Percentiles rank a stretch among this genome's conserved stretches.
Conservation (phyloP, 92 coral and sea anemone species). For the Micromussa lordhowensis region DNA sequence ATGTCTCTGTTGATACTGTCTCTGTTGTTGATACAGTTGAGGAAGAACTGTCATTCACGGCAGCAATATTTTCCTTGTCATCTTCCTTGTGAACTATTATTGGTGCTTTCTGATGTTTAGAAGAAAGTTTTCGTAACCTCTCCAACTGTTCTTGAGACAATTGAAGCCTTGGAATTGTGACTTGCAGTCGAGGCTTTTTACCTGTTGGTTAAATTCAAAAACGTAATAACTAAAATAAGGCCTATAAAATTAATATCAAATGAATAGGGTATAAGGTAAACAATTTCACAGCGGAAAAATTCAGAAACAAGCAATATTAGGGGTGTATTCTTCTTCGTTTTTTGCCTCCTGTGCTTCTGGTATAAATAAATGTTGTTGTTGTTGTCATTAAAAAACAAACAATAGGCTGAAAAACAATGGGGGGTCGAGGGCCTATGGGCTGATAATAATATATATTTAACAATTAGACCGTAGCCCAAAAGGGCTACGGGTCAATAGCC, state of each 20-base stretch:
- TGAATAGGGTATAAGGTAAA: no score
- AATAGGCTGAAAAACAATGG: no score
- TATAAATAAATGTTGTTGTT: no score
- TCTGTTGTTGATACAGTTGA: not conserved
- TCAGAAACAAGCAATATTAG: no score
- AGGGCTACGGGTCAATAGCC: no score
- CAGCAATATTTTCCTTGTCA: not conserved
- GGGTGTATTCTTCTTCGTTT: no score
- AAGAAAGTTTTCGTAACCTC: not conserved
- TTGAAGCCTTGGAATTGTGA: not conserved
- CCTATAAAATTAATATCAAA: not conserved
- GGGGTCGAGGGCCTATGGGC: no score
- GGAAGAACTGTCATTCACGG: not conserved
- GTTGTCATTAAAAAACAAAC: no score
- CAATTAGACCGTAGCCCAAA: no score
- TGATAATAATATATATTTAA: no score
- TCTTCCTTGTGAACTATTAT: not conserved
- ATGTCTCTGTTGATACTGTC: not conserved
- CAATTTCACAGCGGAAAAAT: no score
- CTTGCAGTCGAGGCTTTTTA: conserved; percentile 11
- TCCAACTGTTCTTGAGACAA: conserved; percentile 5
- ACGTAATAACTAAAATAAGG: not conserved
- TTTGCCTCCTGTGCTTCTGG: no score
- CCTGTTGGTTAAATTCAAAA: not conserved
- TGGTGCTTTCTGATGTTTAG: not conserved